These are phyloP conservation scores for Corythoichthys intestinalis DNA, from an alignment of 2,113 vertebrate species.

Conservation along the genomic window DNA sequence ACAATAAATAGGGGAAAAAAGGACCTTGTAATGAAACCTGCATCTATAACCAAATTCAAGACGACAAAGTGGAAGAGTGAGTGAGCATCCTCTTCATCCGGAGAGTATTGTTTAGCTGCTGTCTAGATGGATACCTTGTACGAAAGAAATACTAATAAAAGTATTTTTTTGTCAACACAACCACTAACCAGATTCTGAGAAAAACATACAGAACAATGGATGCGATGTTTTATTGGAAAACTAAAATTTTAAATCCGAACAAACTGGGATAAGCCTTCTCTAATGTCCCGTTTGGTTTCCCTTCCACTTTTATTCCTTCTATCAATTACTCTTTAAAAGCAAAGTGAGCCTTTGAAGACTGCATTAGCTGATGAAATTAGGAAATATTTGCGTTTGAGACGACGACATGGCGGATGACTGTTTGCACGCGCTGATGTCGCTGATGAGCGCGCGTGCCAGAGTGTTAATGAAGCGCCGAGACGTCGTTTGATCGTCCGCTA, in stretches of 20 bases:
- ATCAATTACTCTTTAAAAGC: not conserved
- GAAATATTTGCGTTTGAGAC: slow-evolving; percentile 4
- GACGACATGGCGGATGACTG: not conserved
- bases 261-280: too few relatives aligned
- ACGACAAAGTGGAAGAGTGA: too few relatives aligned
- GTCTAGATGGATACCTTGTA: slow-evolving; percentile 7
- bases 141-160: too few relatives aligned
- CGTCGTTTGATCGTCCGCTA: slow-evolving; percentile 51
- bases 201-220: too few relatives aligned
- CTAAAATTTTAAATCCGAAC: too few relatives aligned
- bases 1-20: too few relatives aligned
- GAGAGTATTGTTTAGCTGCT: slow-evolving; percentile 39
- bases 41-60: too few relatives aligned
- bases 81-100: slow-evolving; percentile 27
- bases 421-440: not conserved
- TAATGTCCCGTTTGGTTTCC: not conserved
- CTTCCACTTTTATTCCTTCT: not conserved
- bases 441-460: slow-evolving; percentile 14
- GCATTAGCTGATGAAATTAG: not conserved
- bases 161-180: too few relatives aligned
- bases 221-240: too few relatives aligned
- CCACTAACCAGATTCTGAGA: too few relatives aligned
- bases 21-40: too few relatives aligned
- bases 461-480: slow-evolving; percentile 19
- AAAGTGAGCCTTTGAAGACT: not conserved